These are phyloP conservation scores for Dusona sp. DNA, from an alignment of 2,888 invertebrate genomes.

Conservation along the genomic window DNA sequence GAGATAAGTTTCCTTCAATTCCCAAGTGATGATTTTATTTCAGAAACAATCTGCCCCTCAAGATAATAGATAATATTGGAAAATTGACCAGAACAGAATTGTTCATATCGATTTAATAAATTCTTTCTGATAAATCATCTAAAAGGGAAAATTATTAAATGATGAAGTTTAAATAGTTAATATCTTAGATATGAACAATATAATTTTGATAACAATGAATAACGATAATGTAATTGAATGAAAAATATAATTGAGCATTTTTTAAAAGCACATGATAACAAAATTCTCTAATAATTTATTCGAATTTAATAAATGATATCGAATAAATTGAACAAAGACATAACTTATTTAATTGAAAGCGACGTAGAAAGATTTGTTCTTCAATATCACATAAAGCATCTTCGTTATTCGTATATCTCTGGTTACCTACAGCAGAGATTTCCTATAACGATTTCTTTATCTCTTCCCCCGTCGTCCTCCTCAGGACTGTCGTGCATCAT, in stretches of 20 bases:
- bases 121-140: too few relatives aligned
- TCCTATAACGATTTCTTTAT: conserved; percentile 60
- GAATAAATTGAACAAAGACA: background rate
- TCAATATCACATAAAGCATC: conserved; percentile 34
- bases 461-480: background rate
- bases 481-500: conserved; percentile 50
- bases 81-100: too few relatives aligned
- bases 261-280: background rate
- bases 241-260: background rate
- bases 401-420: conserved; percentile 34
- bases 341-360: conserved; percentile 2
- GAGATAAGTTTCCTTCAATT: background rate
- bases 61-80: background rate
- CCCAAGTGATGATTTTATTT: background rate
- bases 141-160: too few relatives aligned
- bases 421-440: conserved; percentile 62
- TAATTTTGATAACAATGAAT: background rate
- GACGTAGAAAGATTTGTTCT: conserved; percentile 49
- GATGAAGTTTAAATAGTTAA: too few relatives aligned
- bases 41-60: background rate
- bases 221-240: background rate
- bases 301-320: background rate
- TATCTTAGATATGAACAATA: background rate
- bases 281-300: background rate
- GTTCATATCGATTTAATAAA: background rate